Base-by-base conservation (phyloP, 1,140 invertebrate genomes). In the Diachasma alloeum region DNA sequence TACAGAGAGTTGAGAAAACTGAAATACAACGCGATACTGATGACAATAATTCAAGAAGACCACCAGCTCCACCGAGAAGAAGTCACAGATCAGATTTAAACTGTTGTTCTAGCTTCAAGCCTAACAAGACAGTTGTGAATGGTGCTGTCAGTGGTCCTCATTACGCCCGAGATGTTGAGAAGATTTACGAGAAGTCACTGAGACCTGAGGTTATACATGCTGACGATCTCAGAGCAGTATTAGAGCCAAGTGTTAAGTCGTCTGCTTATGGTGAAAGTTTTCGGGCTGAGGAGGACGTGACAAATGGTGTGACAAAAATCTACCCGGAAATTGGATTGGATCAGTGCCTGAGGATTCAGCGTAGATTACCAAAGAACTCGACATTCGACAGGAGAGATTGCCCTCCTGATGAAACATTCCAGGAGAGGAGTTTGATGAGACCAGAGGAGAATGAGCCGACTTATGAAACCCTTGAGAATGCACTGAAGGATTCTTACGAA, bases 191-290 rank as follows among this genome's bases (percentile, higher is more conserved):
- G 31, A 80, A 79, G 1, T 81, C 80, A 10, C 53, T 86, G 15
- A 81, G 84, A 56, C 83, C 85, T 13, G 80, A 84, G 48, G 83
- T 86, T 44, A 83, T 87, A 44, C 84, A 85, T 46, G 78, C 80
- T 8, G 81, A 86, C 24, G 80, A 85, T 74, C 78, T 86, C 8
- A 79, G 83, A 31, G 81, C 83, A 26, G 70, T 86, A 5, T 74
- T 86, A 6, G 77, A 69, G 74, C 85, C 70, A 42, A 79, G 37
- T 10, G 69, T 73, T 67, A 83, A 72, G 48, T 75, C 77, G 15
- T 86, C 83, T 5, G 83, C 83, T 74, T 87, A 87, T 48, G 82
- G 82, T 24, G 84, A 86, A 24, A 71, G 46, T 17, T n/a, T 69
- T 9, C 76, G 77, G 71, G 6, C 1, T 24, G 59, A 77, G 9